Conservation (phyloP, 2,113 vertebrate species). For the Dendropsophus ebraccatus region DNA sequence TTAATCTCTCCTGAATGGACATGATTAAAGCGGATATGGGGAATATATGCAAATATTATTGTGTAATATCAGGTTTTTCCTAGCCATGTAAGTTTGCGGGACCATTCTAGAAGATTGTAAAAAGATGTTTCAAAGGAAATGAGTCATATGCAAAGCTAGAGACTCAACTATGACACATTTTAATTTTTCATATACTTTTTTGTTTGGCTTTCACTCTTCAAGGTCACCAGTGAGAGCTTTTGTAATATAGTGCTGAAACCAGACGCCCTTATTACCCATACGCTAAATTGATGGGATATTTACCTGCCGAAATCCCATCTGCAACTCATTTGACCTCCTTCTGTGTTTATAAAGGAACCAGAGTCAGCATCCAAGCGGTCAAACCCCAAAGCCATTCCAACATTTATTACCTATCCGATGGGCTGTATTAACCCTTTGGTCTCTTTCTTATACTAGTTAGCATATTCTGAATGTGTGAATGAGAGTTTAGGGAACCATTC, state of each 20-base stretch:
- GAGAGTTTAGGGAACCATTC: too few species aligned
- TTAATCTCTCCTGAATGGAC: not conserved
- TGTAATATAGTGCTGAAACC: not conserved
- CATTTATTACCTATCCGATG: too few species aligned
- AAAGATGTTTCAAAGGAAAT: not conserved
- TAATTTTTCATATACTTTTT: not conserved
- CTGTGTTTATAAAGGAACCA: too few species aligned
- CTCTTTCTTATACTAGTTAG: too few species aligned
- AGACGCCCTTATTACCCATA: not conserved
- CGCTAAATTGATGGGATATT: not conserved
- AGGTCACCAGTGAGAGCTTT: not conserved
- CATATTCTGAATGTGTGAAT: too few species aligned
- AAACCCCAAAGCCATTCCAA: too few species aligned
- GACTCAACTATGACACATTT: not conserved
- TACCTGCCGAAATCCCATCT: not conserved
- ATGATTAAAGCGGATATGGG: not conserved
- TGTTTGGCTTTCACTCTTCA: not conserved
- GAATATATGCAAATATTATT: not conserved
- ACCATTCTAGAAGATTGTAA: not conserved
- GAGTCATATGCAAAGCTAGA: not conserved
- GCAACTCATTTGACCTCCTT: too few species aligned
- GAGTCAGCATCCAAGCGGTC: too few species aligned
- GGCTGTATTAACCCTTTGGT: too few species aligned
- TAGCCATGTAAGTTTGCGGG: not conserved
- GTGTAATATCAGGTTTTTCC: not conserved